Evolutionary conservation across 2,113 vertebrate species (phyloP), one percentile per base, ranked within the genome.

Genomic region (Carassius auratus): DNA sequence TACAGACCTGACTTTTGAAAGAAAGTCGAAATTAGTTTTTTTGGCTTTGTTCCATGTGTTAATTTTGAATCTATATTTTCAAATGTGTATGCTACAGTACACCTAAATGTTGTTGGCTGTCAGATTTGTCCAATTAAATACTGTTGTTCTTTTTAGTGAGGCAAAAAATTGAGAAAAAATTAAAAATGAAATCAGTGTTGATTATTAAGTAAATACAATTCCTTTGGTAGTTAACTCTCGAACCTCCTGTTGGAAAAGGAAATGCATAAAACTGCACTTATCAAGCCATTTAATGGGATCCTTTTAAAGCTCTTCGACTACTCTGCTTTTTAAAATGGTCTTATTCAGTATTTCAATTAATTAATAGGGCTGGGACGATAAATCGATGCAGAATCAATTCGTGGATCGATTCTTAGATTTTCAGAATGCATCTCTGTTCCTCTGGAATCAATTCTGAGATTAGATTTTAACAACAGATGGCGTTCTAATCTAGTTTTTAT

Each of bases 251-350:
- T 68, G 33, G 26, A 17, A 33, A 17, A 68, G 36, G 36, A 73
- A 73, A 8, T 19, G 14, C 30, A 8, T 36, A 19, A 8, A 33
- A 19, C 69, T 42, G 38, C 36, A n/a, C 36, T n/a, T 9, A 0
- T 73, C 69, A 73, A 73, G 19, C 66, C 66, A 19, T 30, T 69
- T 69, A 3, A 69, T 36, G 30, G 15, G 15, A 8, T 69, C 69
- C 7, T 2, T 21, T 36, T 33, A 8, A 48, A 6, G 10, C 15
- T 62, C 33, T 79, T 15, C 0, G 13, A 23, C 12, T 23, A 36
- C 62, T 79, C 76, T 79, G 62, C 26, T 10, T 21, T 68, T 23
- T 69, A 85, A 78, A 66, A 38, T 23, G 8, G 59, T 61, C 15
- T 55, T 52, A 38, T 79, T 79, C 12, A 23, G 33, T 12, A 23